Base-by-base conservation (phyloP, 2,888 invertebrate species). In the Eupithecia subfuscata region DNA sequence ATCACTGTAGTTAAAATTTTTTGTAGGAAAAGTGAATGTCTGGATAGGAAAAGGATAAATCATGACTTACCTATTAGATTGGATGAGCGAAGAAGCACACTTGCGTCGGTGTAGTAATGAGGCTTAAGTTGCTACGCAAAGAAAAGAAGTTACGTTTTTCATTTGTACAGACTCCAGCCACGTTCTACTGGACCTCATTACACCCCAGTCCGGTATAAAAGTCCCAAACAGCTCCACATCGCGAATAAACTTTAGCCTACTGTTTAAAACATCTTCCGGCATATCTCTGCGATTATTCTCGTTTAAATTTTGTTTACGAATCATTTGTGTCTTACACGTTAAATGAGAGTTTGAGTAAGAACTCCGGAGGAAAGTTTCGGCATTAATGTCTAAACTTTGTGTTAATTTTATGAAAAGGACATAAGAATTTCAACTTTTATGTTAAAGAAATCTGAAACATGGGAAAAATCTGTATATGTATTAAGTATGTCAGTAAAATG, bases 201-300 rank as follows among this genome's bases (percentile, higher is more conserved):
- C 65, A 37, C 40, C 67, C 65, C 70, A 65, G 70, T 69, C 70
- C n/a, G 16, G 71, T 25, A 71, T 71, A 69, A 37, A 71, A 68
- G 37, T 63, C 45, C 69, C 48, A 45, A 73, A 75, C 45, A 65
- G 12, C 0, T 11, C 43, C 43, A 9, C 63, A 30, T 70, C 70
- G 70, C 73, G 68, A 68, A 22, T 25, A 16, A 68, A 16, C 45
- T 76, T 73, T 64, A 73, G 22, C 30, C 40, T 64, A 64, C 43
- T 40, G 9, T 70, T 74, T 69, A 22, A 68, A 76, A 74, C 69
- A 65, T 74, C 74, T 74, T 74, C 64, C 52, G 45, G 69, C 64
- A 71, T 76, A 74, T 74, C 73, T 40, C 40, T 9, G 69, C 74
- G 56, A 74, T 71, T 76, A 71, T 73, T 74, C 69, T 68, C 63